Base-by-base conservation (phyloP, 2,888 invertebrate species). In the Hydropsyche betteni region DNA sequence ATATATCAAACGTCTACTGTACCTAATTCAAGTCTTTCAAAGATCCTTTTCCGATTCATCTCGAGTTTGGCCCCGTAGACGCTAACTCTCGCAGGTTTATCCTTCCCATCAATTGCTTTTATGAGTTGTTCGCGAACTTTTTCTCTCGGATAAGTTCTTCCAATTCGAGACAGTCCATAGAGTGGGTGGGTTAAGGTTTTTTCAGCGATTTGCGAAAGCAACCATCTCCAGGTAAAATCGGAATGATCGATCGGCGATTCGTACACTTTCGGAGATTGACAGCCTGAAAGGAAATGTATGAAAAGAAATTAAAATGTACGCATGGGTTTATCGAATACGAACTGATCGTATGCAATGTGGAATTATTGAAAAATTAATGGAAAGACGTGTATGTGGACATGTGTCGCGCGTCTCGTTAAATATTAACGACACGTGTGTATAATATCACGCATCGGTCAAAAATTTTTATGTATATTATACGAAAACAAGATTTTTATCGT, bases 71-170 rank as follows among this genome's bases (percentile, higher is more conserved):
- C 24, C 61, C 12, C 24, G 34, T 33, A 64, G 64, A 33, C 64
- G 34, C 64, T 64, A 64, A 64, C 64, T 64, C 36, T 34, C 64
- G 64, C 36, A 34, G 64, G 64, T 33, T 64, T 64, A 64, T 64
- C 64, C 36, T 64, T 36, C 36, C 64, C 64, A 64, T 64, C 64
- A 64, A 64, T 64, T 64, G 64, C 64, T 64, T 64, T 64, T 64
- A 64, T 64, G 64, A 64, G 64, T 12, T 64, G 34, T 64, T 64
- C 12, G 64, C 44, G 36, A 64, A 64, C 34, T 36, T 64, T 64
- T 64, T 64, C 36, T 8, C 33, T 14, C 14, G 16, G 24, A 58
- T 58, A 58, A 58, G 58, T 58, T 58, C 16, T 8, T 8, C 24
- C 16, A n/a, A 58, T 24, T 16, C 58, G 58, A 16, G 14, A 58